These are phyloP conservation scores for Conus betulinus DNA, from an alignment of 1,140 invertebrate species.

Conservation along the genomic window DNA sequence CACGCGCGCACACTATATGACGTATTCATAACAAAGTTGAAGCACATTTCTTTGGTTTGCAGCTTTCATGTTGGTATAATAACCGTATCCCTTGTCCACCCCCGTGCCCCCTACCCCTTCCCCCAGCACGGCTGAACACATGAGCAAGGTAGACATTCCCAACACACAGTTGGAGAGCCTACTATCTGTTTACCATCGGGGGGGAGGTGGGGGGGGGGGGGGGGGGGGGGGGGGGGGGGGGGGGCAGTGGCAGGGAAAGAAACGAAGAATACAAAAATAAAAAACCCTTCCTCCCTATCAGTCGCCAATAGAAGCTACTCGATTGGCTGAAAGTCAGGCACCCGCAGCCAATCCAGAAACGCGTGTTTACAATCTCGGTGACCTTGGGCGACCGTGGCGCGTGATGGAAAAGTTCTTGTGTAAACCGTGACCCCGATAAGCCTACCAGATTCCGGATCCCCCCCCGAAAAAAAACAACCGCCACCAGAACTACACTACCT, in stretches of 20 bases:
- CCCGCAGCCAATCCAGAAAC: neutral
- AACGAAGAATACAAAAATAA: neutral
- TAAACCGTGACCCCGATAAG: neutral
- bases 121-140: too few species aligned
- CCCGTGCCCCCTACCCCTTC: too few species aligned
- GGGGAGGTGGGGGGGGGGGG: neutral
- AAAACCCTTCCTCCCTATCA: neutral
- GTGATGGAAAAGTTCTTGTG: neutral
- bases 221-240: neutral
- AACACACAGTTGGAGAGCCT: too few species aligned
- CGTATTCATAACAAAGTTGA: too few species aligned
- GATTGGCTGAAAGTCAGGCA: conserved; percentile 1
- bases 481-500: too few species aligned
- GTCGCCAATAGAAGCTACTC: neutral
- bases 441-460: too few species aligned
- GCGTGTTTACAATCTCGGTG: neutral
- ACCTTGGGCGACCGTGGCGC: neutral
- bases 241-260: neutral
- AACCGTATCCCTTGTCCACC: too few species aligned
- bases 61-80: too few species aligned
- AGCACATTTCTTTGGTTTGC: too few species aligned
- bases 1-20: too few species aligned
- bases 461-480: too few species aligned
- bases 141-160: too few species aligned
- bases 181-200: neutral